Evolutionary conservation across 37 sponge, comb jelly and placozoan genomes (phyloP), one percentile per base, ranked within the genome.

Genomic region (Cladorhizidae sp.): DNA sequence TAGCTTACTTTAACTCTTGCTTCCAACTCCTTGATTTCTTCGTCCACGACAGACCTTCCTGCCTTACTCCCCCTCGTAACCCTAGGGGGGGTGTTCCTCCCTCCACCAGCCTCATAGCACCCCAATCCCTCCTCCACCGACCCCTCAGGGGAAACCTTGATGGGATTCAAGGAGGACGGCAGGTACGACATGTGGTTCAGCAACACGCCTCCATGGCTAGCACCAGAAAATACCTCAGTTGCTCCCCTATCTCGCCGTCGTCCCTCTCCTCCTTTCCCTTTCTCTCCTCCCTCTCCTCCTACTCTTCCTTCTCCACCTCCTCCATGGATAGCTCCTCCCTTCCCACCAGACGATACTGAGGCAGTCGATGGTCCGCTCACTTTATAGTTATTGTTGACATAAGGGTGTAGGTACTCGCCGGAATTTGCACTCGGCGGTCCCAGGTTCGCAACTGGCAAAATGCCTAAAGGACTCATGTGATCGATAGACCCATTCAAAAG

Each of bases 21-120:
- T 42, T 74, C 74, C 55, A 74, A 51, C 31, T 74, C 74, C 35
- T 11, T 55, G 25, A 33, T n/a, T 17, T 51, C 74, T 31, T 36
- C 42, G 11, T 54, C 72, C 2, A 6, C 6, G 22, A 12, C 62
- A 29, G 62, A 23, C 62, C 49, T 45, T 45, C 49, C 49, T 12
- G 9, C 49, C 9, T 45, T 45, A 9, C 9, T 45, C 8, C 8
- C 49, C 49, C 49, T 45, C 49, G 49, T 45, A 9, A 9, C 49
- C 49, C 49, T 45, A 9, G 49, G 49, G 49, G 5, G 5, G 9
- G 49, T 45, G 49, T 45, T 45, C 8, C 5, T 25, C 26, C 26
- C 59, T 26, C 59, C 59, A 18, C 26, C 59, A 9, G 3, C 59
- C 59, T 18, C 59, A 17, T 36, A 15, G 35, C 35, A 32, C 7